Conservation (phyloP, 2,797 vertebrate species). For the Taenioides sp. region DNA sequence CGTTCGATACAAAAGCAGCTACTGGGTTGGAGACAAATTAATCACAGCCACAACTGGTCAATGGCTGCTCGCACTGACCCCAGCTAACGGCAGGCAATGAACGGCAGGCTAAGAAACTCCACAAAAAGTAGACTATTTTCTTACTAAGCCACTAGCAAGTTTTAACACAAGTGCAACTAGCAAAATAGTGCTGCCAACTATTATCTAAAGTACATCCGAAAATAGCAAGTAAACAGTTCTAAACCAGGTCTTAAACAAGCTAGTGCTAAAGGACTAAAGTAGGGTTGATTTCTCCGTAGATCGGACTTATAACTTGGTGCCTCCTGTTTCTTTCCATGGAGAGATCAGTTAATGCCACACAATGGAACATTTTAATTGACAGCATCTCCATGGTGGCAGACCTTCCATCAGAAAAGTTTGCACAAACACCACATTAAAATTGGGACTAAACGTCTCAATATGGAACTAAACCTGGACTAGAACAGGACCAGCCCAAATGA, state of each 20-base stretch:
- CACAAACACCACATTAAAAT: no score
- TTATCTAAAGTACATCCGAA: not conserved
- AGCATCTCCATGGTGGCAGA: no score
- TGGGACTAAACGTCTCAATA: no score
- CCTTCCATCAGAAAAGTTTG: no score
- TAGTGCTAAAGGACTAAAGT: no score
- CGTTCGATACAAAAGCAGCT: slow-evolving; percentile 67
- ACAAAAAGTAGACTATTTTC: slow-evolving; percentile 22
- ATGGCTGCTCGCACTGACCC: slow-evolving; percentile 20
- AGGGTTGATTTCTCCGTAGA: no score
- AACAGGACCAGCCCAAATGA: no score
- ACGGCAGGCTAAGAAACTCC: not conserved
- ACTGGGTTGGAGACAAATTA: slow-evolving; percentile 63
- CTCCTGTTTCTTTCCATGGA: no score
- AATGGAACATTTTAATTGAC: no score
- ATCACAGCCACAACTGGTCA: slow-evolving; percentile 43
- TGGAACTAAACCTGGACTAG: no score
- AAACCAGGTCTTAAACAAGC: not conserved
- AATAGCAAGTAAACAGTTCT: not conserved
- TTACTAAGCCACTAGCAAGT: not conserved
- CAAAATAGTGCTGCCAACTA: not conserved
- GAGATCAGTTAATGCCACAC: no score
- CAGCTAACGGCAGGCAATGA: slow-evolving; percentile 7
- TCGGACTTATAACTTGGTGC: no score
- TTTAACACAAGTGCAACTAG: not conserved